Evolutionary conservation across 2,888 invertebrate genomes (phyloP).

Genomic region (Euplexia lucipara): DNA sequence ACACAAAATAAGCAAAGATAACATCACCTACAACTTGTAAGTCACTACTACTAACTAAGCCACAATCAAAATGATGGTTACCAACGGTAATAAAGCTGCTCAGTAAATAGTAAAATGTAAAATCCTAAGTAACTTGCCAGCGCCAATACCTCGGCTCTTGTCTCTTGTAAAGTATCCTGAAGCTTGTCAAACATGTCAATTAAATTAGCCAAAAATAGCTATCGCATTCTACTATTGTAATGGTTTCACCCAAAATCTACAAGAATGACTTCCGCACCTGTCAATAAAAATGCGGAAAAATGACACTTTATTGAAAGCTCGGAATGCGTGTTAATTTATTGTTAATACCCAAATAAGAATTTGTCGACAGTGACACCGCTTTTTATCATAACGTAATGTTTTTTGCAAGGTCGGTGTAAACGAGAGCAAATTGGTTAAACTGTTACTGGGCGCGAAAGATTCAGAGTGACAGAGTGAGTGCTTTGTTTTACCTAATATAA

Average conservation of each 20-base stretch:
- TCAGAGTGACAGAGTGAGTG: slow-evolving; percentile 75
- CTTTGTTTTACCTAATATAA: slow-evolving; percentile 57
- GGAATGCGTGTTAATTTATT: slow-evolving; percentile 20
- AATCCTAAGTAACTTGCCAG: too few relatives aligned
- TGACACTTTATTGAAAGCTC: slow-evolving; percentile 10
- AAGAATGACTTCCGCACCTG: slow-evolving; percentile 1
- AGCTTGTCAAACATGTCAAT: not conserved
- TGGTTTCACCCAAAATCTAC: slow-evolving; percentile 1
- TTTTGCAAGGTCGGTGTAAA: slow-evolving; percentile 77
- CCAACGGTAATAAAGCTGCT: too few relatives aligned
- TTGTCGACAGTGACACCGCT: slow-evolving; percentile 56
- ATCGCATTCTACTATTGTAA: not conserved
- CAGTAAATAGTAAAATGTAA: too few relatives aligned
- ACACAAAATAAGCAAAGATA: too few relatives aligned
- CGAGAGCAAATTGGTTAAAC: slow-evolving; percentile 73
- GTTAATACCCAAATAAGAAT: slow-evolving; percentile 23
- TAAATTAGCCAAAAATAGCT: not conserved
- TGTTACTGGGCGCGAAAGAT: slow-evolving; percentile 58
- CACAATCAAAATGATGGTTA: too few relatives aligned
- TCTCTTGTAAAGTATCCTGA: too few relatives aligned
- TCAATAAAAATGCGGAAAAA: slow-evolving; percentile 14
- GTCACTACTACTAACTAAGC: too few relatives aligned
- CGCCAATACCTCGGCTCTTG: too few relatives aligned
- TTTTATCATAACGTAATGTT: slow-evolving; percentile 68
- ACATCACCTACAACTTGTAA: too few relatives aligned